phyloP scores from a whole-genome alignment of 37 sponge, comb jelly and placozoan species.

The Hormiphora californensis region DNA sequence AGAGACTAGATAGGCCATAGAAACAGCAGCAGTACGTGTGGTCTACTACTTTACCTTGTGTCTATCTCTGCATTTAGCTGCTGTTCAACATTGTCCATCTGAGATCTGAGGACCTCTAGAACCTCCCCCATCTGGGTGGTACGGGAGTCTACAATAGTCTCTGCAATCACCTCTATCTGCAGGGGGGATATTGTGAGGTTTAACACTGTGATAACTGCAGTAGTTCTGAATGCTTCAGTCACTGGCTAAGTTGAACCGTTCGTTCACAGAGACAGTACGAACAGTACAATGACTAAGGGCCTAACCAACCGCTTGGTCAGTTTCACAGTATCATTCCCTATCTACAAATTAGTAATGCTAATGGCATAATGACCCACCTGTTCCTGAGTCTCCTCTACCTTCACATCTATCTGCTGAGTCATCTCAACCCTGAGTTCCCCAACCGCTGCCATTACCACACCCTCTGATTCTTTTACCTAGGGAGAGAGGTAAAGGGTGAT shows the following conservation, averaged over 20 bases:
- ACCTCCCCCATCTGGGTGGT: not conserved
- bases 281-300: too few species aligned
- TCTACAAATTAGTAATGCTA: too few species aligned
- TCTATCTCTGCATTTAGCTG: not conserved
- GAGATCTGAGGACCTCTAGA: not conserved
- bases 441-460: too few species aligned
- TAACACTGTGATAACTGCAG: too few species aligned
- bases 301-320: not conserved
- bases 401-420: too few species aligned
- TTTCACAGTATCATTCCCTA: not conserved
- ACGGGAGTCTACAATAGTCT: not conserved
- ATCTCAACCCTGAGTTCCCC: too few species aligned
- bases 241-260: too few species aligned
- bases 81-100: not conserved
- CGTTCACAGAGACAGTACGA: too few species aligned
- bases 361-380: not conserved
- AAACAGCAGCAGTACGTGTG: not conserved
- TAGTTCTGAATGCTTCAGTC: too few species aligned
- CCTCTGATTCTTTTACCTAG: too few species aligned
- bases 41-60: not conserved
- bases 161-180: slow-evolving; percentile 11
- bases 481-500: too few species aligned
- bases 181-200: not conserved
- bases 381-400: too few species aligned
- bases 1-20: not conserved